Evolutionary conservation across 2,113 vertebrate genomes (phyloP).

Genomic region (Salvelinus alpinus): DNA sequence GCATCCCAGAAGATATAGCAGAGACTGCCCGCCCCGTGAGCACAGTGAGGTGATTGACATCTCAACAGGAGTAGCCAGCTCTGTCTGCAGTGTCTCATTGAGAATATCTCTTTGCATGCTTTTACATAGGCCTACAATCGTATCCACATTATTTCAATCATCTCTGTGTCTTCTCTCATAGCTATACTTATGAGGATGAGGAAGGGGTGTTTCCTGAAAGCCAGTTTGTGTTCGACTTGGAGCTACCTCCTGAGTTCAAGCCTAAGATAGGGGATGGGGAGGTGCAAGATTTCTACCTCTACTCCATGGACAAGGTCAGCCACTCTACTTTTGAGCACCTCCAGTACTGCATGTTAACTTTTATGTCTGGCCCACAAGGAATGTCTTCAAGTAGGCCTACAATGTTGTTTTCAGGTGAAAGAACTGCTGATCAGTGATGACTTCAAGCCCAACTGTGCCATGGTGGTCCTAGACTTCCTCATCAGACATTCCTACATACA

Average conservation of each 20-base stretch:
- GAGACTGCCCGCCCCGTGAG: slow-evolving; percentile 65
- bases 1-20: slow-evolving; percentile 71
- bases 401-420: slow-evolving; percentile 67
- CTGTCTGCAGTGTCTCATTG: background rate
- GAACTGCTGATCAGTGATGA: slow-evolving; percentile 69
- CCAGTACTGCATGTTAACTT: no score
- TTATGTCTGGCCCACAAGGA: background rate
- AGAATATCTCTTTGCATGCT: background rate
- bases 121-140: background rate
- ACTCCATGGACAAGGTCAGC: slow-evolving; percentile 71
- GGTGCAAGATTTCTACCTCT: slow-evolving; percentile 78
- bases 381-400: background rate
- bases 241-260: slow-evolving; percentile 73
- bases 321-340: background rate
- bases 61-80: background rate
- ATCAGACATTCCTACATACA: slow-evolving; percentile 76
- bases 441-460: slow-evolving; percentile 82
- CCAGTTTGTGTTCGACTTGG: slow-evolving; percentile 80
- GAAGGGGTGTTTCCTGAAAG: slow-evolving; percentile 72
- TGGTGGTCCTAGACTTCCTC: slow-evolving; percentile 79
- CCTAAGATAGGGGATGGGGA: slow-evolving; percentile 78
- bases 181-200: slow-evolving; percentile 78
- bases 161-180: slow-evolving; percentile 27
- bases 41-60: slow-evolving; percentile 68
- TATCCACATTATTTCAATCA: background rate